Conservation (phyloP, 1,140 invertebrate genomes). For the Venturia canescens region DNA sequence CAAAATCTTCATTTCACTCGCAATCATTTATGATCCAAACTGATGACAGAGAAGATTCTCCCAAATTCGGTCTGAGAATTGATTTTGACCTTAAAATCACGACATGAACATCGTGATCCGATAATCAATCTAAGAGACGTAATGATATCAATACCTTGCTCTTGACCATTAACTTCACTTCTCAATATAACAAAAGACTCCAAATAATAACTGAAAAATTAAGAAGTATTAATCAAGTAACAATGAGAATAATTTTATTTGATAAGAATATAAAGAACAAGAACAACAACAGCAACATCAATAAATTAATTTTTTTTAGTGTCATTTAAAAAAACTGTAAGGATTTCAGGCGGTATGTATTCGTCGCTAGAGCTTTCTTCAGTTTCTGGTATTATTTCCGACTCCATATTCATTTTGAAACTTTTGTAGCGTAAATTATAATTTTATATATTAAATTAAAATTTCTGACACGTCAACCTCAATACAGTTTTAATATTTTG, state of each 20-base stretch:
- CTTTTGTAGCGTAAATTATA: slow-evolving; percentile 1
- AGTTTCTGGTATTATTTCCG: neutral
- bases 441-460: neutral
- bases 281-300: neutral
- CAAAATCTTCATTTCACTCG: slow-evolving; percentile 17
- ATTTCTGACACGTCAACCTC: neutral
- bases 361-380: neutral
- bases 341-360: neutral
- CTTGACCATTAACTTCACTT: too few species aligned
- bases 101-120: too few species aligned
- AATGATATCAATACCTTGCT: too few species aligned
- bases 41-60: neutral
- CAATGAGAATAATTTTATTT: slow-evolving; percentile 4
- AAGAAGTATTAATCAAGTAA: slow-evolving; percentile 2
- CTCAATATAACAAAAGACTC: too few species aligned
- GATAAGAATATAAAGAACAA: neutral
- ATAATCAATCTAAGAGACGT: too few species aligned
- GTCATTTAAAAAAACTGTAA: slow-evolving; percentile 8
- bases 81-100: too few species aligned
- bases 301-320: neutral
- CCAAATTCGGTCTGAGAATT: neutral
- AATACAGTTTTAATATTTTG: slow-evolving; percentile 2
- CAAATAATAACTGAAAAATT: neutral
- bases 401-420: slow-evolving; percentile 3
- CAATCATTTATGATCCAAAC: slow-evolving; percentile 1